These are phyloP conservation scores for Ahaetulla prasina DNA, from an alignment of 2,113 vertebrate genomes.

Conservation along the genomic window DNA sequence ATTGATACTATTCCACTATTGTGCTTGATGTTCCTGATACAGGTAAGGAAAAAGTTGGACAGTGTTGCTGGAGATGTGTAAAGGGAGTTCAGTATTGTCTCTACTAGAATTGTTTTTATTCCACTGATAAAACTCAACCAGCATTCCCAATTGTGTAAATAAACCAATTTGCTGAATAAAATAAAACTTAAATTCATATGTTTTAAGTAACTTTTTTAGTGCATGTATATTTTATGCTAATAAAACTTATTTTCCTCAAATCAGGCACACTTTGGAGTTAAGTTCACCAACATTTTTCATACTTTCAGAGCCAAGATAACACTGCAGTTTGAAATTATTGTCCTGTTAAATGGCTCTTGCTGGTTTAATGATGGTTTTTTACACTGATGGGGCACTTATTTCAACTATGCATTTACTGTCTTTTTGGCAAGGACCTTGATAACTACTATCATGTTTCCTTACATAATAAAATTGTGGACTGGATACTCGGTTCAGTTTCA, in stretches of 20 bases:
- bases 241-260: conserved; percentile 61
- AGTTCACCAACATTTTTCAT: conserved; percentile 49
- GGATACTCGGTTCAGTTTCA: background rate
- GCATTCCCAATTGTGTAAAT: conserved; percentile 79
- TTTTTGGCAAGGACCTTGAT: background rate
- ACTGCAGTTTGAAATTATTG: conserved; percentile 51
- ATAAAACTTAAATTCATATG: conserved; percentile 80
- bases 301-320: conserved; percentile 45
- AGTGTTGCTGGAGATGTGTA: conserved; percentile 57
- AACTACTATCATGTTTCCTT: background rate
- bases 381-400: conserved; percentile 52
- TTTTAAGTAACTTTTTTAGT: conserved; percentile 76
- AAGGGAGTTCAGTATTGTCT: conserved; percentile 73
- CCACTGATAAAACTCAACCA: conserved; percentile 74
- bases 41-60: conserved; percentile 79
- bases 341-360: conserved; percentile 59
- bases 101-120: conserved; percentile 75
- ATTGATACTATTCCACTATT: conserved; percentile 69
- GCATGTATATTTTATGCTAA: conserved; percentile 62
- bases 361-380: conserved; percentile 61
- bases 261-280: conserved; percentile 43
- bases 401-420: conserved; percentile 38
- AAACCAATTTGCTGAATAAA: conserved; percentile 84
- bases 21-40: conserved; percentile 77
- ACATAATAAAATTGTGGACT: background rate